These are phyloP conservation scores for Diarsia mendica DNA, from an alignment of 2,888 invertebrate genomes.

Conservation along the genomic window DNA sequence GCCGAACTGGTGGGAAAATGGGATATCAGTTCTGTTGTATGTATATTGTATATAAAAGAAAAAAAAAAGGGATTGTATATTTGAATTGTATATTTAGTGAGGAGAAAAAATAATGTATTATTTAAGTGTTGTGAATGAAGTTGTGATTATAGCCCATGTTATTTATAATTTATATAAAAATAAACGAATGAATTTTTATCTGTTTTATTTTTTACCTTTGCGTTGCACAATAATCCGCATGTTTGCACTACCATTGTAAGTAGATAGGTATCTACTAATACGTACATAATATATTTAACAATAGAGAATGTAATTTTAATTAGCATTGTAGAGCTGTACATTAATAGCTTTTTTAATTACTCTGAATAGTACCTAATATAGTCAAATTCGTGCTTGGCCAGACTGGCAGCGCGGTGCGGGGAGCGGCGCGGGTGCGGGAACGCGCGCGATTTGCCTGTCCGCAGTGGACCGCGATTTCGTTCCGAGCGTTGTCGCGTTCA, in stretches of 20 bases:
- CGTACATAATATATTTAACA: constrained; percentile 38
- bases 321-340: constrained; percentile 37
- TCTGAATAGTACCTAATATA: constrained; percentile 12
- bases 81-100: constrained; percentile 44
- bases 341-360: constrained; percentile 60
- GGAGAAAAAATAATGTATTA: constrained; percentile 62
- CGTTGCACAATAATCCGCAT: constrained; percentile 71
- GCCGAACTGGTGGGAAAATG: constrained; percentile 40
- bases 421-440: too few relatives aligned
- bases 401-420: too few relatives aligned
- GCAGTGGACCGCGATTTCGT: too few relatives aligned
- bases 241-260: constrained; percentile 65
- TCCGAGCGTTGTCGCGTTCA: too few relatives aligned
- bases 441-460: too few relatives aligned
- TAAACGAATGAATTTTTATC: constrained; percentile 80
- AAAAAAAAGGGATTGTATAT: constrained; percentile 40
- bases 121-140: constrained; percentile 75
- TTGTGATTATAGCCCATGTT: constrained; percentile 84
- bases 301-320: constrained; percentile 42
- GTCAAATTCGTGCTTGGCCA: too few relatives aligned
- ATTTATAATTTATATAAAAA: constrained; percentile 82
- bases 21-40: constrained; percentile 47
- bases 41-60: constrained; percentile 48
- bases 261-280: constrained; percentile 56
- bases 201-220: constrained; percentile 84